A percentile compares a stretch with the other conserved stretches of the same genome.
phyloP scores from a whole-genome alignment of 1,140 invertebrate genomes.

The Nylanderia fulva region DNA sequence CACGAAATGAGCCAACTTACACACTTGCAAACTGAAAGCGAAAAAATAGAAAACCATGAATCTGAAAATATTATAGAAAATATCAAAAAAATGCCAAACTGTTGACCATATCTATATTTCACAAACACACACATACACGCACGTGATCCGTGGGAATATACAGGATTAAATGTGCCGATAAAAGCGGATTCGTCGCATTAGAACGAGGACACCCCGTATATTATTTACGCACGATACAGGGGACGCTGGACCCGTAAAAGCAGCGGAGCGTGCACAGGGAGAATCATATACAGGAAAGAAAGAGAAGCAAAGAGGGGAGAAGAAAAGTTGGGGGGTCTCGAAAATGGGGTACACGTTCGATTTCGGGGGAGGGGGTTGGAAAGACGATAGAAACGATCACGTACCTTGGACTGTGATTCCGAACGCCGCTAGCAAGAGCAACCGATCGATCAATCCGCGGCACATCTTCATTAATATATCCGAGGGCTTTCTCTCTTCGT shows the following conservation, averaged over 20 bases:
- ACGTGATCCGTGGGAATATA: slow-evolving; percentile 38
- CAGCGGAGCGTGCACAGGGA: background rate
- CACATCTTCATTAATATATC: slow-evolving; percentile 60
- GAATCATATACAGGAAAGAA: too few species aligned
- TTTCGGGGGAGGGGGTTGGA: background rate
- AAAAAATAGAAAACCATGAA: too few species aligned
- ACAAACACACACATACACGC: too few species aligned
- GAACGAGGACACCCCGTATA: slow-evolving; percentile 31
- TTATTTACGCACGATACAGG: slow-evolving; percentile 42
- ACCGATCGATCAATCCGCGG: slow-evolving; percentile 56
- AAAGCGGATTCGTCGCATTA: background rate
- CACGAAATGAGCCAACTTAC: too few species aligned
- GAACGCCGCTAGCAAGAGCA: slow-evolving; percentile 56
- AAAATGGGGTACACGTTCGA: background rate
- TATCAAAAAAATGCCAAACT: too few species aligned
- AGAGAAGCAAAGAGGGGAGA: too few species aligned
- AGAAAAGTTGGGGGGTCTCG: too few species aligned
- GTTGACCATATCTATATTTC: too few species aligned
- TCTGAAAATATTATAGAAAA: too few species aligned
- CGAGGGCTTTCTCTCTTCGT: slow-evolving; percentile 30
- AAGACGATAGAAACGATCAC: slow-evolving; percentile 1
- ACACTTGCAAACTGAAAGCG: too few species aligned
- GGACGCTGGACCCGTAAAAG: slow-evolving; percentile 38
- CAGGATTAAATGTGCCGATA: background rate
- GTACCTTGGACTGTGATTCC: slow-evolving; percentile 56